Percentiles rank a stretch among this genome's conserved stretches.
These are phyloP conservation scores for Drosophila anceps DNA, from an alignment of 2,888 invertebrate genomes.

Conservation along the genomic window DNA sequence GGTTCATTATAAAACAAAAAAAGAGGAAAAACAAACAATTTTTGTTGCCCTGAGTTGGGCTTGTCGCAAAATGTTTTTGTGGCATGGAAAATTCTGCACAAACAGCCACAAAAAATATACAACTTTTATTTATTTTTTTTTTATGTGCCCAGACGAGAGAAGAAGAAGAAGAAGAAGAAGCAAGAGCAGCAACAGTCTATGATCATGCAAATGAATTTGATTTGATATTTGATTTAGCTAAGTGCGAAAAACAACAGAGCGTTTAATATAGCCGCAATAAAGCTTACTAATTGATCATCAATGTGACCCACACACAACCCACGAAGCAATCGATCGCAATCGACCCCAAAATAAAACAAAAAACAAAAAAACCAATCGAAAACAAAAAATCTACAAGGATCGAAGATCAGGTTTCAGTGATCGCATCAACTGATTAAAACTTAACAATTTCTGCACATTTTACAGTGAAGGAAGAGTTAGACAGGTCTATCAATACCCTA, in stretches of 20 bases:
- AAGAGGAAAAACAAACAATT: conserved; percentile 46
- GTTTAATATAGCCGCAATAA: conserved; percentile 74
- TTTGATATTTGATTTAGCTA: conserved; percentile 53
- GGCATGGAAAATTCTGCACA: conserved; percentile 61
- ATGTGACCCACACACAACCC: conserved; percentile 21
- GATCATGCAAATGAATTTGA: conserved; percentile 68
- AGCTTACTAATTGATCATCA: conserved; percentile 63
- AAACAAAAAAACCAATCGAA: neutral
- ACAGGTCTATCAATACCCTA: neutral
- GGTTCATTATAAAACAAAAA: conserved; percentile 27
- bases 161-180: neutral
- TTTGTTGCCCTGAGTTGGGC: conserved; percentile 57
- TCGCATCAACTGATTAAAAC: conserved; percentile 7
- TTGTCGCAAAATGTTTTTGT: conserved; percentile 51
- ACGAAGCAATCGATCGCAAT: conserved; percentile 6
- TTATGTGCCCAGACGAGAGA: conserved; percentile 14
- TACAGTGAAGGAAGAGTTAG: neutral
- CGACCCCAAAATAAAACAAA: neutral
- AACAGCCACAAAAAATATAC: neutral
- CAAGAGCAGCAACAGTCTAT: conserved; percentile 39
- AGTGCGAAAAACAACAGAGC: conserved; percentile 71
- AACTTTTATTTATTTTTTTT: neutral
- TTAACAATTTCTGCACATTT: neutral
- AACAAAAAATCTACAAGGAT: conserved; percentile 14
- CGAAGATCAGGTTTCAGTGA: conserved; percentile 20